A percentile compares a stretch with the other conserved stretches of the same genome.
These are phyloP conservation scores for Cassiopea xamachana DNA, from an alignment of 30 jellyfish, hydroid and myxozoan genomes.

Conservation along the genomic window DNA sequence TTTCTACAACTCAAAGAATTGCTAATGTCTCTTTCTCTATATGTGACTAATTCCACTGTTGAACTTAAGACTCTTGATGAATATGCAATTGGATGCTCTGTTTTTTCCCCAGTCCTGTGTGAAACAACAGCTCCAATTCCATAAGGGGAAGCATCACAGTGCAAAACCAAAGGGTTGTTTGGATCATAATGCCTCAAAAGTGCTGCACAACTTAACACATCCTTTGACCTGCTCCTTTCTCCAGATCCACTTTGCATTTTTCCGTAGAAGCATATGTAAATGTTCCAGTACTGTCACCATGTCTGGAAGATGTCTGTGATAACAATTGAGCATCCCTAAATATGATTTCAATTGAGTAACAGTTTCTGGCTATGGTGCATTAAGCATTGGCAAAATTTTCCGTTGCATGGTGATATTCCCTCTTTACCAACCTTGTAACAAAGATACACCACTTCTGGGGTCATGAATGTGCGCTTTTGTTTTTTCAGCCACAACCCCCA, in stretches of 20 bases:
- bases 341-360: slow-evolving; percentile 69
- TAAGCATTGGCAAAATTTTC: slow-evolving; percentile 40
- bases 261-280: slow-evolving; percentile 13
- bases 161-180: slow-evolving; percentile 7
- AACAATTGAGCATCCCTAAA: slow-evolving; percentile 28
- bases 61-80: slow-evolving; percentile 54
- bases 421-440: background rate
- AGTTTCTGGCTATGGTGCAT: slow-evolving; percentile 63
- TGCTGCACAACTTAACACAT: slow-evolving; percentile 23
- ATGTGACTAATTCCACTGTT: slow-evolving; percentile 49
- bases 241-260: slow-evolving; percentile 61
- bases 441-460: background rate
- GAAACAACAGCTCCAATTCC: slow-evolving; percentile 84
- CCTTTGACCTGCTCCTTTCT: slow-evolving; percentile 31
- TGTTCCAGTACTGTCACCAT: background rate
- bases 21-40: slow-evolving; percentile 55
- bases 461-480: too few species aligned
- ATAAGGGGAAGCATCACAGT: slow-evolving; percentile 72
- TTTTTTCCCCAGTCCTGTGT: slow-evolving; percentile 11
- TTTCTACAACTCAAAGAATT: slow-evolving; percentile 50
- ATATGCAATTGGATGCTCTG: slow-evolving; percentile 64
- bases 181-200: slow-evolving; percentile 70
- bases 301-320: background rate
- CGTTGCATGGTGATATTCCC: slow-evolving; percentile 61
- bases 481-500: too few species aligned